Evolutionary conservation across 2,113 vertebrate species (phyloP), one percentile per base, ranked within the genome.

Genomic region (Bambusicola thoracicus): DNA sequence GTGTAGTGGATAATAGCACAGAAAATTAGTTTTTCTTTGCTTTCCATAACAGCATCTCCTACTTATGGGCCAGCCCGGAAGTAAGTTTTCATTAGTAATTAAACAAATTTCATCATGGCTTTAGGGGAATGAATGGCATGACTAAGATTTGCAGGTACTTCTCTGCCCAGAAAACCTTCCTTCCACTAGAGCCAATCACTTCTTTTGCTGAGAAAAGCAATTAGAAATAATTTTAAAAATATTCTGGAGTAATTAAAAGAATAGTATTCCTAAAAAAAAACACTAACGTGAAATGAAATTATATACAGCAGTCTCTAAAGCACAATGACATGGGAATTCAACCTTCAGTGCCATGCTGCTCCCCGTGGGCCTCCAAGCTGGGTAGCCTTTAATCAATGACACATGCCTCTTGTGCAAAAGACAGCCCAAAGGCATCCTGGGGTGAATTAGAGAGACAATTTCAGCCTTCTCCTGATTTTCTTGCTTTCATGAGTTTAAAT

Each of bases 401-500:
- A 91, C 70, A 59, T 72, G 89, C 65, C 56, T 41, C 58, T 56
- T 86, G 73, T 93, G 69, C 82, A 62, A 22, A 74, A 90, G n/a
- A 30, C 76, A 81, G 91, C 93, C 93, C 87, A 69, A 88, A 86
- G 90, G 90, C 91, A 95, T 0, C 0, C 32, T 6, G 17, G 1
- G 0, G 49, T 83, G 49, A 83, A 85, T 90, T 90, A 90, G 32
- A 75, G 68, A 83, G 67, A 65, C 34, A 63, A 22, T 38, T 90
- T 48, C 85, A 82, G 67, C 66, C 49, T 66, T 41, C 43, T 53
- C 69, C 67, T 73, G 69, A 30, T 79, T 89, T 82, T 89, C 25
- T 63, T 75, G 81, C 53, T 87, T 92, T 83, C 85, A 75, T 67
- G 81, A 85, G 59, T 59, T 90, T 73, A 88, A 86, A 90, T 84